Evolutionary conservation across 2,797 vertebrate species (phyloP).

Genomic region (Luscinia megarhynchos): DNA sequence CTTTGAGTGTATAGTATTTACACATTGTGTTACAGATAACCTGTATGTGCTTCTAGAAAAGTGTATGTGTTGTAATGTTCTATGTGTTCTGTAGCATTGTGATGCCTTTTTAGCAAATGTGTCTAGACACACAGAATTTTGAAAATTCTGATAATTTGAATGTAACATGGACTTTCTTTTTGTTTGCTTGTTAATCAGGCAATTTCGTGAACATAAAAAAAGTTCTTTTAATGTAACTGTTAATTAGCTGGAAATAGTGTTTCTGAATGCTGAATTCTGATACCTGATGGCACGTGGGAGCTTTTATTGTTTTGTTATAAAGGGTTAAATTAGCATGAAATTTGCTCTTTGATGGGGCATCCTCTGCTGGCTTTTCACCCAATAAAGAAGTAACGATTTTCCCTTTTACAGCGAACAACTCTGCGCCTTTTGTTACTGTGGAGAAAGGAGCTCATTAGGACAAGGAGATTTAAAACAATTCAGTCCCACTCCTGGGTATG

Average conservation of each 20-base stretch:
- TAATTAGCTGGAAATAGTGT: neutral
- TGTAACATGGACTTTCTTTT: neutral
- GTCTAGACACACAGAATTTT: neutral
- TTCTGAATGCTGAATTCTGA: neutral
- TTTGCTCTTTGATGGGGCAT: neutral
- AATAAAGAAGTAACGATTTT: neutral
- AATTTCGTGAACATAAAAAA: neutral
- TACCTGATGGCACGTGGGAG: neutral
- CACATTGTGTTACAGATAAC: neutral
- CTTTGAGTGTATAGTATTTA: neutral
- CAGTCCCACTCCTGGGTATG: conserved; percentile 83
- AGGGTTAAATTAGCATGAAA: conserved; percentile 6
- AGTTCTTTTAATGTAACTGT: neutral
- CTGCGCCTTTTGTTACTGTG: conserved; percentile 98
- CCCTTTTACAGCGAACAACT: conserved; percentile 84
- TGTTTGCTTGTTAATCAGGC: neutral
- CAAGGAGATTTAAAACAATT: conserved; percentile 95
- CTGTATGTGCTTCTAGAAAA: neutral
- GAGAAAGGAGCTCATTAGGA: conserved; percentile 93
- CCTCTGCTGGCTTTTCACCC: neutral
- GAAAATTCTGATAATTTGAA: neutral
- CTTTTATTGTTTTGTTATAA: neutral
- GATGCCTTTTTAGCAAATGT: neutral
- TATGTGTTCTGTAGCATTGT: neutral
- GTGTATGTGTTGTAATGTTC: accelerated